phyloP scores from a whole-genome alignment of 2,888 invertebrate species.

The Phortica okadai region DNA sequence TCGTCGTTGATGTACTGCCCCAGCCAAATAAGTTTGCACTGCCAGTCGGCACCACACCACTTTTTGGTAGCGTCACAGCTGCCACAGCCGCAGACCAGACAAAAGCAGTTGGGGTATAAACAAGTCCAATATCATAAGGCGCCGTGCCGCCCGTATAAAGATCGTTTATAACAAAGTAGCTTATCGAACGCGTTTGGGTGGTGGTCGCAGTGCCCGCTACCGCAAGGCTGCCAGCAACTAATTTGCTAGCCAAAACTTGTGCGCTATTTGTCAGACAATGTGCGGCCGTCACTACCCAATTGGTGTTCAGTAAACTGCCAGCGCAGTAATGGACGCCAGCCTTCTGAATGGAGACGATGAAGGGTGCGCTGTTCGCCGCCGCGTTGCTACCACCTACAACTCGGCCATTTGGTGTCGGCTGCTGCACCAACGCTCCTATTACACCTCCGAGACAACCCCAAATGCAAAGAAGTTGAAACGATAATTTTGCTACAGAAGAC shows the following conservation, averaged over 20 bases:
- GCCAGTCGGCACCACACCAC: slow-evolving; percentile 59
- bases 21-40: slow-evolving; percentile 70
- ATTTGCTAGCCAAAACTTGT: slow-evolving; percentile 60
- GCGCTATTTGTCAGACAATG: slow-evolving; percentile 66
- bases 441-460: slow-evolving; percentile 41
- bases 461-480: slow-evolving; percentile 20
- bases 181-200: slow-evolving; percentile 64
- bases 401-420: slow-evolving; percentile 52
- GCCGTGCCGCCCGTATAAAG: slow-evolving; percentile 69
- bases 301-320: slow-evolving; percentile 67
- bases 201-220: slow-evolving; percentile 63
- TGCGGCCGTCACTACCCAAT: slow-evolving; percentile 74
- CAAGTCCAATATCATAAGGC: slow-evolving; percentile 73
- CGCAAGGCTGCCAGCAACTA: slow-evolving; percentile 70
- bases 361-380: slow-evolving; percentile 65
- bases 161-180: slow-evolving; percentile 64
- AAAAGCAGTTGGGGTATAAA: slow-evolving; percentile 69
- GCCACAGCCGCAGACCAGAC: slow-evolving; percentile 64
- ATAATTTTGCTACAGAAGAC: neutral
- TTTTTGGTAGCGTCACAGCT: slow-evolving; percentile 60
- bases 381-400: slow-evolving; percentile 69
- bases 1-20: slow-evolving; percentile 72
- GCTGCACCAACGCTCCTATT: neutral
- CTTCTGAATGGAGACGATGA: slow-evolving; percentile 71
- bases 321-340: slow-evolving; percentile 69